These are phyloP conservation scores for Teleiodes luculella DNA, from an alignment of 2,888 invertebrate species.

Conservation along the genomic window DNA sequence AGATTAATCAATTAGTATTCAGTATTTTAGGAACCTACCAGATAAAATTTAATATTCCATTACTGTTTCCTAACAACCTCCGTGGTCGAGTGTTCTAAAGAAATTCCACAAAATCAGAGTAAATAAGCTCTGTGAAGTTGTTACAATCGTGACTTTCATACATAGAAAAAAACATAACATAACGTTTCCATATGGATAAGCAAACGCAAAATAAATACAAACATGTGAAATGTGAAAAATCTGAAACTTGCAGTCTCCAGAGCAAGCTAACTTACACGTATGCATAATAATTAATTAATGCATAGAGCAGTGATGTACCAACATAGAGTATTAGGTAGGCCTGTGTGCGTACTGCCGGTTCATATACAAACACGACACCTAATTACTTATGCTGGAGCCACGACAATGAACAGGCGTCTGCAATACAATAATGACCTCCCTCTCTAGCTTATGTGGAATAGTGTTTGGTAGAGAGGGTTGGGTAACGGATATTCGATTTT, in stretches of 20 bases:
- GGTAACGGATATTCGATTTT: neutral
- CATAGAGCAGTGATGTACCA: neutral
- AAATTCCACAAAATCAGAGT: too few relatives aligned
- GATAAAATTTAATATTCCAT: too few relatives aligned
- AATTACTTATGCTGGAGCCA: constrained; percentile 23
- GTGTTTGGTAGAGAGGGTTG: constrained; percentile 20
- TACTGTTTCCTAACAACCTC: too few relatives aligned
- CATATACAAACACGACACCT: constrained; percentile 18
- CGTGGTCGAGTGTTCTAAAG: too few relatives aligned
- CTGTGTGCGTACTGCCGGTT: constrained; percentile 1
- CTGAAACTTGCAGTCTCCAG: neutral
- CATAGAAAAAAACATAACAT: neutral
- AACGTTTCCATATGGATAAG: neutral
- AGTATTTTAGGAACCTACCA: too few relatives aligned
- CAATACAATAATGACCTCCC: constrained; percentile 44
- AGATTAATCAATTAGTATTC: too few relatives aligned
- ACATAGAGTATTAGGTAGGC: neutral
- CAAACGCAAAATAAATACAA: neutral
- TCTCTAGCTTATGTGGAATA: constrained; percentile 23
- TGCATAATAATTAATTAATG: constrained; percentile 11
- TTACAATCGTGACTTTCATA: neutral
- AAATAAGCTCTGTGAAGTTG: too few relatives aligned
- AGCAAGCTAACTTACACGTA: constrained; percentile 3
- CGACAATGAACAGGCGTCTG: constrained; percentile 54
- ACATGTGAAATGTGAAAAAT: neutral